A percentile compares a stretch with the other conserved stretches of the same genome.
Conservation (phyloP, 1,140 invertebrate species). For the Physella acuta region DNA sequence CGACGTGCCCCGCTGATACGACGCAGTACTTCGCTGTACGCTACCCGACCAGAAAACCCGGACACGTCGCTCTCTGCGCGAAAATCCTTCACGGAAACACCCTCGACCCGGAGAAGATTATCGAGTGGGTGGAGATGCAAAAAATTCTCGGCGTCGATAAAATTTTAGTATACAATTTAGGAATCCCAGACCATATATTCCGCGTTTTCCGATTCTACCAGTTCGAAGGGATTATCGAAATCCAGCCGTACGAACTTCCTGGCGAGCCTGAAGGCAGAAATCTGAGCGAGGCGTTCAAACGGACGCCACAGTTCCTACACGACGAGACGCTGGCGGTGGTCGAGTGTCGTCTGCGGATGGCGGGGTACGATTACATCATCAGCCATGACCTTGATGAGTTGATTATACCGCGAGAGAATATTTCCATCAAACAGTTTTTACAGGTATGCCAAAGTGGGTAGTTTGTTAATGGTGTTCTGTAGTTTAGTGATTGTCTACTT, state of each 20-base stretch:
- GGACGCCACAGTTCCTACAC: background rate
- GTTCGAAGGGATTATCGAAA: background rate
- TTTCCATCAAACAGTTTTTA: background rate
- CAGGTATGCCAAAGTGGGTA: too few species aligned
- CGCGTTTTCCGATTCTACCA: background rate
- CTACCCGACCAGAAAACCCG: background rate
- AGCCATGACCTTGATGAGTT: conserved; percentile 11
- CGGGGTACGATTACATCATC: conserved; percentile 6
- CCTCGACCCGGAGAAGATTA: background rate
- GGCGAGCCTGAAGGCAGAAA: background rate
- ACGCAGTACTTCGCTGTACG: conserved; percentile 19
- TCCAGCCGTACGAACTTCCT: background rate
- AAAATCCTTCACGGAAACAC: background rate
- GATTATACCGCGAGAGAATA: background rate
- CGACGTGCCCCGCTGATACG: background rate
- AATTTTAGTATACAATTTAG: background rate
- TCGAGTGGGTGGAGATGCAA: too few species aligned
- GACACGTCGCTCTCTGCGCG: background rate
- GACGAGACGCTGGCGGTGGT: too few species aligned
- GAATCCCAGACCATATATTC: background rate
- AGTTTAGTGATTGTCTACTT: too few species aligned
- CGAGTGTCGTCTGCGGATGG: background rate
- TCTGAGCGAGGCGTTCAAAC: background rate
- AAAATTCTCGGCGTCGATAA: background rate
- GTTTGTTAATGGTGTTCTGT: too few species aligned